Base-by-base conservation (phyloP, 1,140 invertebrate genomes). In the Camponotus pennsylvanicus region DNA sequence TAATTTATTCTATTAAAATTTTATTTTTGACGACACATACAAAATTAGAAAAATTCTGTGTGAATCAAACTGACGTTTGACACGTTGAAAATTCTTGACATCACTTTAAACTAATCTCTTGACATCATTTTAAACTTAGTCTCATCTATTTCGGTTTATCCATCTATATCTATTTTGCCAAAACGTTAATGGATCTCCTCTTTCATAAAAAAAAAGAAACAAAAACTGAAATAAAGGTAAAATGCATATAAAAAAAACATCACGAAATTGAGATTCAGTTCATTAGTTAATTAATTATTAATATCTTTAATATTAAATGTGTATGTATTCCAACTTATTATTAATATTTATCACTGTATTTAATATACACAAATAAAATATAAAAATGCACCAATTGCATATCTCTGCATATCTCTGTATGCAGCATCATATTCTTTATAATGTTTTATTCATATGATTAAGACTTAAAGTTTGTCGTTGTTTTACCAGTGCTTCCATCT, bases 401-500 rank as follows among this genome's bases (percentile, higher is more conserved):
- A 21, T 27, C 11, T 75, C 2, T 75, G 11, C 52, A 27, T 27
- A 27, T 27, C 21, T 21, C n/a, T 6, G 0, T 52, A 3, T 49
- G 13, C 13, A 52, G 3, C n/a, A 18, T 27, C 37, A 42, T 9
- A 27, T 70, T 55, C 18, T 37, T 18, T 3, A 1, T 34, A 0
- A 32, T n/a, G 32, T 73, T 77, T 15, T 15, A 3, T 49, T 21
- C 57, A 21, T 45, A 8, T 69, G 78, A 70, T 57, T 71, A 34
- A 80, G 66, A 8, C 66, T 57, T 57, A 71, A 59, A 70, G 78
- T 70, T 18, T 11, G 63, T 13, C 49, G 11, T 40, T 27, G 49
- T 59, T 80, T 57, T 57, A 57, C 66, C 37, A 34, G 78, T 80
- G 78, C 66, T 57, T 57, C 78, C 78, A 80, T 80, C 78, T 80